Base-by-base conservation (phyloP, 1,140 invertebrate genomes). In the Eriosoma lanigerum region DNA sequence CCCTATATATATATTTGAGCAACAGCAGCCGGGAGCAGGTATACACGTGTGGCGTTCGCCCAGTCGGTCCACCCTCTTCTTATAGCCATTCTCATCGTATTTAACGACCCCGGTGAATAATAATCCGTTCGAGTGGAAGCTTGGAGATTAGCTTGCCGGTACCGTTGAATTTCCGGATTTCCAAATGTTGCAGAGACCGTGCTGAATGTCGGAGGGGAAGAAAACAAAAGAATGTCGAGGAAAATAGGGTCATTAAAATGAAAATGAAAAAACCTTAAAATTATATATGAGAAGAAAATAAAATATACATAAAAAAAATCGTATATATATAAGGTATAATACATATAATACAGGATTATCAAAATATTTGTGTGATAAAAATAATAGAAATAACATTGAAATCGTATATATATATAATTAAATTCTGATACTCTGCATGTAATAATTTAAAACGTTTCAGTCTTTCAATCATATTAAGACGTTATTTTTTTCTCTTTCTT, bases 71-170 rank as follows among this genome's bases (percentile, higher is more conserved):
- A 72, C 68, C 46, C 52, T 78, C 48, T 46, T n/a, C n/a, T n/a
- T 26, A 17, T 29, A 4, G 54, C 24, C 21, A 10, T 50, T 26
- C 46, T 29, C 68, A 4, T 38, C n/a, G 3, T 38, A 52, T 29
- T 29, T 72, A 72, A 72, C 68, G 48, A 19, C 56, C 29, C 32
- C n/a, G 32, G 50, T 50, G 48, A 52, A 78, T 48, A 60, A 62
- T 78, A 78, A 78, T 62, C 75, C 75, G 21, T 78, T 60, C 75
- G 75, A 78, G 75, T 78, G 75, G 75, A 78, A 78, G 75, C 75
- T 78, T 46, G 56, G 38, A 78, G 75, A 78, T 78, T 78, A 78
- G 75, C 56, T n/a, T 26, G 50, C 52, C 24, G 46, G 68, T 52
- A 32, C 17, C 68, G 68, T 72, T 32, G 68, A 72, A 52, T 72